Base-by-base conservation (phyloP, 2,113 vertebrate genomes). In the Semnopithecus entellus region DNA sequence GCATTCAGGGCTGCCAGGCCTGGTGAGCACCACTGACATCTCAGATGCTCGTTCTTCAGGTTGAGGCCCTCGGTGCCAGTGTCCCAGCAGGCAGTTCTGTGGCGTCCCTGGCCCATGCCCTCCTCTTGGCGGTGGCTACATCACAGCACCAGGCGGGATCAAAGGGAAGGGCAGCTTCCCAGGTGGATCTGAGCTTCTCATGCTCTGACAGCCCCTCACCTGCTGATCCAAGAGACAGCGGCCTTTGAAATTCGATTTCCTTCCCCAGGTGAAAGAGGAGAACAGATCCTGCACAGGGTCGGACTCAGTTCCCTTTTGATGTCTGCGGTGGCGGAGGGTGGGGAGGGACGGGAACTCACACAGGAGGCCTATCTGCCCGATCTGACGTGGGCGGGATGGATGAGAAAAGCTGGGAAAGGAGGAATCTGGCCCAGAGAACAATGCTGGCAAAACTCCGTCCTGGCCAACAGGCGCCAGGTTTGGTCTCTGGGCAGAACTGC, bases 281-380 rank as follows among this genome's bases (percentile, higher is more conserved):
- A 1, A 50, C 13, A 50, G 30, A 48, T 16, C 18, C 10, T 3
- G 6, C 10, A 1, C 27, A 3, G 48, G 61, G 64, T 10, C 0
- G 14, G 78, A 43, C 50, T 14, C 35, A 17, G 81, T 18, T 59
- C 40, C 30, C 43, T 5, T 73, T 61, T 32, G 91, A 38, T 38
- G 23, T 50, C 35, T 7, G 18, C 3, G 25, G 10, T 0, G 0
- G 30, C 13, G 0, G 48, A 9, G 20, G 40, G 8, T 9, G 32
- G 13, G 43, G 16, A 27, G 61, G 38, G 38, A 4, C 8, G 0
- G 59, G 38, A 50, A 9, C 9, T 45, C 43, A 43, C 10, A 8
- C 11, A 25, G 57, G 27, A 16, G 3, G 17, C 70, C 0, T 20
- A n/a, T 30, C 18, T 9, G 16, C 2, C 14, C 2, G 1, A 12